phyloP scores from a whole-genome alignment of 2,888 invertebrate species.

The Cephalotes varians region DNA sequence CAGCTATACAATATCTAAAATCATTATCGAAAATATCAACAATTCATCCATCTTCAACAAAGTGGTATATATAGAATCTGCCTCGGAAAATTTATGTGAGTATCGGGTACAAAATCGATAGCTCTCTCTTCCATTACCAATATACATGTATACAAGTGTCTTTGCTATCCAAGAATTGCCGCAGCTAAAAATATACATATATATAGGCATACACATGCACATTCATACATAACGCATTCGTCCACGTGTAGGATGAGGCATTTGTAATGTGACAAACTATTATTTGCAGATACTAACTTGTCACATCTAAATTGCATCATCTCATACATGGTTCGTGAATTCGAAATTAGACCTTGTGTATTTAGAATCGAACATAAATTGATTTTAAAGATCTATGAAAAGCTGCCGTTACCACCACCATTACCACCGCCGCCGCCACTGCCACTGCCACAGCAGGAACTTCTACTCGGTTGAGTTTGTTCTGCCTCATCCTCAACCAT shows the following conservation, averaged over 20 bases:
- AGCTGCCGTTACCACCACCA: constrained; percentile 32
- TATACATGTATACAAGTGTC: constrained; percentile 40
- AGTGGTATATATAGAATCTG: background rate
- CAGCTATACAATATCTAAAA: background rate
- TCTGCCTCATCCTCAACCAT: constrained; percentile 85
- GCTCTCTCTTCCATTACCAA: background rate
- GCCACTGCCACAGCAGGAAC: constrained; percentile 84
- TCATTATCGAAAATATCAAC: constrained; percentile 16
- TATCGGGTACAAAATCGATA: background rate
- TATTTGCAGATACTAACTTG: constrained; percentile 30
- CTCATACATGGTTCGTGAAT: constrained; percentile 54
- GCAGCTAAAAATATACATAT: constrained; percentile 55
- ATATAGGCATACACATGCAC: constrained; percentile 54
- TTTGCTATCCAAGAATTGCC: constrained; percentile 19
- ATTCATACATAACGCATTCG: constrained; percentile 54
- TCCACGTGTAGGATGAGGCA: background rate
- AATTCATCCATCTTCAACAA: background rate
- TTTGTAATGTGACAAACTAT: constrained; percentile 9
- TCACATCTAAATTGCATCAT: constrained; percentile 14
- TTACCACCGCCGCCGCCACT: background rate
- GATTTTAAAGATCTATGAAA: constrained; percentile 68
- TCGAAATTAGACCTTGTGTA: constrained; percentile 61
- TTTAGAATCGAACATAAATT: constrained; percentile 28
- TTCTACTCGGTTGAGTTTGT: constrained; percentile 78
- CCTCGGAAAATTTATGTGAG: background rate